Evolutionary conservation across 2,888 invertebrate genomes (phyloP), one percentile per base, ranked within the genome.

Genomic region (Slavum lentiscoides): DNA sequence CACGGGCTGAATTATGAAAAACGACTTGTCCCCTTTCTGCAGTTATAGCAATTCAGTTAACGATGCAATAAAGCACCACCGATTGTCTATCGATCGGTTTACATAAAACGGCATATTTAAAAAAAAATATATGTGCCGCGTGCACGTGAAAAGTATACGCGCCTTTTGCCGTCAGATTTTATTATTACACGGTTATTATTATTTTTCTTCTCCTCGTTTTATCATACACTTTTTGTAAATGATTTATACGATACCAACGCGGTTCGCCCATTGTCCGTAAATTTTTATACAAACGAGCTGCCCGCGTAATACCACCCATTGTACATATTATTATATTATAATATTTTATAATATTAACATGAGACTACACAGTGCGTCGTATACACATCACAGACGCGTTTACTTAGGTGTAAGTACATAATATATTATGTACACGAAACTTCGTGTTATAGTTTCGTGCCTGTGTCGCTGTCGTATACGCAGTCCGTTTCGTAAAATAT

Each of bases 221-320:
- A 30, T 4, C 30, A 30, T 68, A 68, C 23, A 23, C n/a, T 39
- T 23, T 2, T 59, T 23, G 23, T 23, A 49, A 61, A 73, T 49
- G 61, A 61, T 74, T 74, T 64, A 64, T 53, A 74, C 30, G 30
- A 30, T 30, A 74, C 74, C 49, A 9, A n/a, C 61, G 72, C 6
- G 59, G 9, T 43, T 43, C 43, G 37, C 19, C 74, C 39, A 75
- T 66, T 75, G 66, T 67, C n/a, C 59, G n/a, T 53, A 30, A 39
- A 58, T 37, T 39, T 75, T 39, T 37, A 74, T 30, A 30, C 4
- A 30, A 30, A 67, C 19, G 23, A 58, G 66, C 55, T 21, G 21
- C 66, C 74, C 39, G 11, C 53, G 23, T 61, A 13, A 43, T 17
- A 17, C 21, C 13, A 15, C 21, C 21, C 4, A 30, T 30, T 30